Conservation (phyloP, 2,888 invertebrate species). For the Spisula solida region DNA sequence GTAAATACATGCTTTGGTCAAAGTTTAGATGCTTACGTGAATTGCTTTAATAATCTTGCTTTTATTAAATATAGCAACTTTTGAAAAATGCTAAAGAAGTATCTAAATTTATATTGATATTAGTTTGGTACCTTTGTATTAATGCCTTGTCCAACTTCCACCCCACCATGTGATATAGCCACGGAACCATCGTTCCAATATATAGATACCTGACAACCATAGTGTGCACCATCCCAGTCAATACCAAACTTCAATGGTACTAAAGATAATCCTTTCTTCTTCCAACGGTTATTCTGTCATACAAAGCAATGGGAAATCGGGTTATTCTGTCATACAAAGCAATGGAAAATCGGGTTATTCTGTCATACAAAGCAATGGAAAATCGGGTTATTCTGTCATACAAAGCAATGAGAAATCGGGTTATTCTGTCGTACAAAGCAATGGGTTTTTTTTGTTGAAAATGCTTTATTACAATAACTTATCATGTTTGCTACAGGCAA, state of each 20-base stretch:
- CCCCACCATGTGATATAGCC: slow-evolving; percentile 90
- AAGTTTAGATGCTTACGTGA: too few relatives aligned
- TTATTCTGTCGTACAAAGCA: not conserved
- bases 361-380: not conserved
- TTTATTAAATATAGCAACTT: not conserved
- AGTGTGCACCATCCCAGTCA: slow-evolving; percentile 82
- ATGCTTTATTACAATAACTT: too few relatives aligned
- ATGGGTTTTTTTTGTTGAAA: too few relatives aligned
- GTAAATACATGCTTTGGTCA: too few relatives aligned
- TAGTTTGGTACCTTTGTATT: slow-evolving; percentile 91
- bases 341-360: too few relatives aligned
- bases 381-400: slow-evolving; percentile 90
- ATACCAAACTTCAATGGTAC: slow-evolving; percentile 92
- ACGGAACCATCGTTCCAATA: slow-evolving; percentile 89
- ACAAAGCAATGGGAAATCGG: not conserved
- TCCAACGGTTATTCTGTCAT: slow-evolving; percentile 92
- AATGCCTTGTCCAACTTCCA: slow-evolving; percentile 92
- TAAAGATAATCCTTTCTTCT: slow-evolving; percentile 91
- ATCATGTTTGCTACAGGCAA: too few relatives aligned
- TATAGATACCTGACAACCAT: slow-evolving; percentile 87
- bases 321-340: too few relatives aligned
- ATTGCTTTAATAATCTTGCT: not conserved
- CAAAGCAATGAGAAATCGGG: too few relatives aligned
- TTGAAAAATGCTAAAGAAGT: too few relatives aligned
- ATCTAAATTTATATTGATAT: not conserved